Evolutionary conservation across 2,888 invertebrate species (phyloP), one percentile per base, ranked within the genome.

Genomic region (Luperina testacea): DNA sequence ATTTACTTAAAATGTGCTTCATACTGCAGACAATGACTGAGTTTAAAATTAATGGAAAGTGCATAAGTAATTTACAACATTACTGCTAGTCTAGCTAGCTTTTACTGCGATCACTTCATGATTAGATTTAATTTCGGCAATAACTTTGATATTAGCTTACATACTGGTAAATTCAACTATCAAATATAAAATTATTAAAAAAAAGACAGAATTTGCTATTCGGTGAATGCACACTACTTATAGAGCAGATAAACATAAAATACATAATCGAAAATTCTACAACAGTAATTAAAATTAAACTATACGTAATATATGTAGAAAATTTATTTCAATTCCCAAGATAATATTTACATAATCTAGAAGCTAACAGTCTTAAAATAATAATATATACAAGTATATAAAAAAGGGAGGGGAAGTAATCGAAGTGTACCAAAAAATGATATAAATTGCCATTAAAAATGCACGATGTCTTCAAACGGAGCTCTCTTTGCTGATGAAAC

Each of bases 401-500:
- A 15, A 27, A 61, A 11, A 59, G n/a, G n/a, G n/a, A n/a, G 11
- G 11, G 11, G 57, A 59, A 59, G 11, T n/a, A n/a, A 59, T 9
- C n/a, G n/a, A 59, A 59, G n/a, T n/a, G n/a, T 59, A 59, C 57
- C n/a, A 59, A n/a, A 53, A 57, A n/a, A 17, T 48, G 15, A 67
- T 48, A 76, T 72, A 79, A 74, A 82, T 48, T 77, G 32, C 24
- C 68, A 77, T 81, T 78, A 77, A 83, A 86, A 81, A 72, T 82
- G 77, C 74, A 78, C 38, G 48, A 65, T 71, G 76, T 80, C 75
- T 82, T 84, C 67, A 74, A 85, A 81, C 64, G 24, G 45, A 78
- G 75, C 67, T 77, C 72, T 75, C 80, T 77, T 83, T 81, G 69
- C 73, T 82, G 77, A 84, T 82, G 77, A 88, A 83, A 83, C 82